phyloP scores from a whole-genome alignment of 2,797 vertebrate genomes.

The Myoxocephalus aenaeus region DNA sequence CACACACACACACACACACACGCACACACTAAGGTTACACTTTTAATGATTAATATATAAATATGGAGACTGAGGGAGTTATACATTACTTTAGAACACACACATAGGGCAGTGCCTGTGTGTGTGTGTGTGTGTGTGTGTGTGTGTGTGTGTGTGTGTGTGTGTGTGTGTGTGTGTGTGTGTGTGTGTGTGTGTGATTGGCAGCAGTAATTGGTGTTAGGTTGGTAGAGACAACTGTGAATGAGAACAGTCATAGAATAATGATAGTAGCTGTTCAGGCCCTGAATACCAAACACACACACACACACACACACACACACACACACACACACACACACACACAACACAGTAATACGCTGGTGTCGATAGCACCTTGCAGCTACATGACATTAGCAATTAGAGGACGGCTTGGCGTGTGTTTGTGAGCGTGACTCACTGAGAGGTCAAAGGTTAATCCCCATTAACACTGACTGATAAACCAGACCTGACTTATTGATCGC shows the following conservation, averaged over 20 bases:
- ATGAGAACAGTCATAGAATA: constrained; percentile 69
- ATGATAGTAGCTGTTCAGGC: constrained; percentile 51
- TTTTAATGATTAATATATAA: constrained; percentile 58
- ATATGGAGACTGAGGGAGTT: constrained; percentile 20
- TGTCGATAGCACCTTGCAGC: constrained; percentile 56
- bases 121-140: constrained; percentile 33
- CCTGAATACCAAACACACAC: constrained; percentile 55
- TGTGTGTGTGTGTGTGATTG: constrained; percentile 61
- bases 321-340: constrained; percentile 7
- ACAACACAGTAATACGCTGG: constrained; percentile 30
- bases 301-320: constrained; percentile 15
- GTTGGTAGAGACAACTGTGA: constrained; percentile 55
- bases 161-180: too few relatives aligned
- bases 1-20: too few relatives aligned
- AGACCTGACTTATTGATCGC: constrained; percentile 71
- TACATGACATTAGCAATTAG: constrained; percentile 69
- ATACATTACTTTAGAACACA: constrained; percentile 46
- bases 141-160: constrained; percentile 50
- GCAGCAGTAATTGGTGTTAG: constrained; percentile 74
- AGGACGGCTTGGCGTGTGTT: constrained; percentile 35
- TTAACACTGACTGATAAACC: constrained; percentile 74
- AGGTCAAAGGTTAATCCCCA: constrained; percentile 67
- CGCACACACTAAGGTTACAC: too few relatives aligned
- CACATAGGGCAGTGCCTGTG: background rate
- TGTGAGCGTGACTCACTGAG: constrained; percentile 36